These are phyloP conservation scores for Sardinella longiceps DNA, from an alignment of 2,797 vertebrate species.

Conservation along the genomic window DNA sequence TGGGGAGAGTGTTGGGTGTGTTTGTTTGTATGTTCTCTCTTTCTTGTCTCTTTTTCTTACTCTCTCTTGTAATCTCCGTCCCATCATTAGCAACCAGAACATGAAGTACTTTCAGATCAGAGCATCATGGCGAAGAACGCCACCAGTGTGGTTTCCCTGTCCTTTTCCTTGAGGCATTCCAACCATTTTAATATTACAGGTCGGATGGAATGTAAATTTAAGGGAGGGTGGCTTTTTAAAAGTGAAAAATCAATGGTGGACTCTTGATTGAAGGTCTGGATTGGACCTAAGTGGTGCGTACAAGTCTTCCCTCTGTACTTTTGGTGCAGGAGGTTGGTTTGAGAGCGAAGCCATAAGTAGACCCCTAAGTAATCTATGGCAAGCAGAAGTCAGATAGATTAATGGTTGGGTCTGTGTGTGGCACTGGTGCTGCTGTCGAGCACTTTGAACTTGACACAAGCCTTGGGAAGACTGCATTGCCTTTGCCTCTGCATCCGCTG, in stretches of 20 bases:
- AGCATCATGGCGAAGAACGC: background rate
- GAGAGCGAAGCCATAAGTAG: background rate
- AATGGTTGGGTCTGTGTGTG: background rate
- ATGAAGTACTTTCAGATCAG: background rate
- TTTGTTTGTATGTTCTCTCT: background rate
- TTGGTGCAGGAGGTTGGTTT: background rate
- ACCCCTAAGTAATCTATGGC: background rate
- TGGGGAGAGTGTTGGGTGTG: no score
- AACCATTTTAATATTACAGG: conserved; percentile 15
- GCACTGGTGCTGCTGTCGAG: background rate
- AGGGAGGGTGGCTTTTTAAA: background rate
- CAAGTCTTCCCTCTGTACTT: conserved; percentile 1
- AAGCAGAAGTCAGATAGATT: background rate
- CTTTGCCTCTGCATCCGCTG: background rate
- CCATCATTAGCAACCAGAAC: background rate
- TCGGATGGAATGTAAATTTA: conserved; percentile 19
- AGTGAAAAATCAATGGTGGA: background rate
- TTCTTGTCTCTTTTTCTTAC: background rate
- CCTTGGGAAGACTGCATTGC: background rate
- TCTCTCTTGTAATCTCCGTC: background rate
- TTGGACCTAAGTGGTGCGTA: background rate
- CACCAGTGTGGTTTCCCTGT: background rate
- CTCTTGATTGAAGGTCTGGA: conserved; percentile 21
- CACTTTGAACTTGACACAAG: background rate
- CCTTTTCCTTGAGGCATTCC: background rate